Conservation (phyloP, 2,113 vertebrate species). For the Cairina moschata region DNA sequence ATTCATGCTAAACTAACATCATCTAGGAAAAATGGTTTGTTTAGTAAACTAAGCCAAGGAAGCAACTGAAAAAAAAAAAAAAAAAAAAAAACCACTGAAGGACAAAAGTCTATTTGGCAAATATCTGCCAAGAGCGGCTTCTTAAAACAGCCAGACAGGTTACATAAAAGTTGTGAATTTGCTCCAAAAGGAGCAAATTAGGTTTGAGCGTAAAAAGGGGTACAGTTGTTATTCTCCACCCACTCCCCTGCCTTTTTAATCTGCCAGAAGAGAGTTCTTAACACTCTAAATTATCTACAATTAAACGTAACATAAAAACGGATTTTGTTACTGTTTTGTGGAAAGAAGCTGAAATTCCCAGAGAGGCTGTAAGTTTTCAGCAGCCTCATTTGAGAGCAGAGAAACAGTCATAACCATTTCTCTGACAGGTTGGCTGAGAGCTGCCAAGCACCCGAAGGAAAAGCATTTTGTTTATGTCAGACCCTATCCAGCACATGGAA, state of each 20-base stretch:
- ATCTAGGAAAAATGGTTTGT: not conserved
- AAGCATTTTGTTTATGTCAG: slow-evolving; percentile 57
- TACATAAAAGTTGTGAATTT: not conserved
- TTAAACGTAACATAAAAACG: slow-evolving; percentile 53
- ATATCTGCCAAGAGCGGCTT: not conserved
- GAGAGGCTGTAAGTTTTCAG: slow-evolving; percentile 80
- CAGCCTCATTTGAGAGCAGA: slow-evolving; percentile 47
- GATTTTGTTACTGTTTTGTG: slow-evolving; percentile 58
- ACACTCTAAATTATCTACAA: slow-evolving; percentile 57
- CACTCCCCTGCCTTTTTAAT: not conserved
- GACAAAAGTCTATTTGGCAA: not conserved
- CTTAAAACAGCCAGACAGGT: not conserved
- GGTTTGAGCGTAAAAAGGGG: not conserved
- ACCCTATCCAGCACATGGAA: slow-evolving; percentile 3
- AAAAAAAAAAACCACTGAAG: not conserved
- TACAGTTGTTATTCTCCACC: not conserved
- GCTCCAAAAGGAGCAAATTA: not conserved
- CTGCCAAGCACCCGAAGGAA: slow-evolving; percentile 19
- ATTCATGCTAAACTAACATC: not conserved
- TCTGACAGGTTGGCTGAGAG: slow-evolving; percentile 58
- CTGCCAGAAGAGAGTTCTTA: slow-evolving; percentile 38
- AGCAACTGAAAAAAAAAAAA: not conserved
- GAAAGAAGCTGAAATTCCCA: slow-evolving; percentile 78
- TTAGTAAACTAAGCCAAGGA: not conserved
- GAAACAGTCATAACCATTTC: slow-evolving; percentile 75